Percentiles rank a stretch among this genome's conserved stretches.
phyloP scores from a whole-genome alignment of 2,113 vertebrate species.

The Grus americana region DNA sequence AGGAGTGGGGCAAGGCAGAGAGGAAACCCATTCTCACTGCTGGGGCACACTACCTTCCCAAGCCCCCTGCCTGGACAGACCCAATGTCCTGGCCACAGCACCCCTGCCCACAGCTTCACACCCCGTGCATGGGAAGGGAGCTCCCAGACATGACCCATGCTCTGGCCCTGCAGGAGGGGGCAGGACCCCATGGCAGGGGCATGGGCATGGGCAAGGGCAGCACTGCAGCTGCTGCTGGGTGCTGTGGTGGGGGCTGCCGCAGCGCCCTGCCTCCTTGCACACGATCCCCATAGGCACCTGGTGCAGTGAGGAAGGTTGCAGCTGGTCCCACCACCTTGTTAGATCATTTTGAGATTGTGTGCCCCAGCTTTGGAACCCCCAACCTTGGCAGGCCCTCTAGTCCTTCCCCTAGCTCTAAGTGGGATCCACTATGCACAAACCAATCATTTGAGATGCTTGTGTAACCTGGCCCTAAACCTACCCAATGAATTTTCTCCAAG shows the following conservation, averaged over 20 bases:
- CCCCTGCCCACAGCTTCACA: not conserved
- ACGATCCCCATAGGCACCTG: not conserved
- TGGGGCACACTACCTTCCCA: not conserved
- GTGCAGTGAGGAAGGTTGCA: fast-evolving
- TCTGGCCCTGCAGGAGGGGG: not conserved
- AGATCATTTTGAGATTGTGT: not conserved
- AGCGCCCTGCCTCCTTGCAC: not conserved
- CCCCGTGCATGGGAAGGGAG: not conserved
- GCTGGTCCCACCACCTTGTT: not conserved
- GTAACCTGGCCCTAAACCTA: not conserved
- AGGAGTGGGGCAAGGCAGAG: not conserved
- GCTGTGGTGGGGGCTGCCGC: not conserved
- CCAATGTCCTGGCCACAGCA: not conserved
- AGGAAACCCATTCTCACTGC: fast-evolving
- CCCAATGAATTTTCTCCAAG: not conserved
- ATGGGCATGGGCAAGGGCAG: not conserved
- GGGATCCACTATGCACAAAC: not conserved
- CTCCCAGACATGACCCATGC: not conserved
- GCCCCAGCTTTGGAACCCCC: not conserved
- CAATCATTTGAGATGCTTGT: not conserved
- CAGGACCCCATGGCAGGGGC: not conserved
- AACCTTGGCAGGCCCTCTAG: not conserved
- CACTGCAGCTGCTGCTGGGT: not conserved
- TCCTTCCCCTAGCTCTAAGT: not conserved
- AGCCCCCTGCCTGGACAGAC: not conserved